Evolutionary conservation across 2,113 vertebrate genomes (phyloP).

Genomic region (Calonectris borealis): DNA sequence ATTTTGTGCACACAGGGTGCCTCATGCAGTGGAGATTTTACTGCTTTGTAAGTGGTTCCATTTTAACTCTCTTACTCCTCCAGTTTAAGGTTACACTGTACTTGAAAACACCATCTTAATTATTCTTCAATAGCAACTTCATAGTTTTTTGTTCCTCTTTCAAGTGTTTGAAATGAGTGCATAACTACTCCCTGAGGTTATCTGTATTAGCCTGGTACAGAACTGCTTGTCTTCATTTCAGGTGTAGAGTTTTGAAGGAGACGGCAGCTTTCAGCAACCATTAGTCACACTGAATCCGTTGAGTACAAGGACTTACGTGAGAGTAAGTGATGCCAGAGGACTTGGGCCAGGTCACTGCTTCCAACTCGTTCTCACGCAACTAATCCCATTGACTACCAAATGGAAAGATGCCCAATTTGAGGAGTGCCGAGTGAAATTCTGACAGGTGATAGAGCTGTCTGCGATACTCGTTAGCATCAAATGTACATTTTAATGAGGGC

Average conservation of each 20-base stretch:
- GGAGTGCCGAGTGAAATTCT: not conserved
- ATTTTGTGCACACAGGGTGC: slow-evolving; percentile 21
- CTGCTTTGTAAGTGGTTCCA: slow-evolving; percentile 35
- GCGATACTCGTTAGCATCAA: not conserved
- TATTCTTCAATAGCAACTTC: slow-evolving; percentile 47
- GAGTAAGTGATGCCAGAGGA: not conserved
- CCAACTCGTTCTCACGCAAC: rapidly evolving
- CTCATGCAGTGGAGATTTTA: slow-evolving; percentile 43
- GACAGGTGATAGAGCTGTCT: not conserved
- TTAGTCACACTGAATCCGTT: not conserved
- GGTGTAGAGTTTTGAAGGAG: slow-evolving; percentile 2
- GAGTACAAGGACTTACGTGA: not conserved
- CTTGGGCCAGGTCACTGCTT: not conserved
- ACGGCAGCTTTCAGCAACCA: not conserved
- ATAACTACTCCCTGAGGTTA: slow-evolving; percentile 25
- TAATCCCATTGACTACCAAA: not conserved
- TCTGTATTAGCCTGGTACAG: not conserved
- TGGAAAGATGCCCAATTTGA: not conserved
- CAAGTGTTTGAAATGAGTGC: slow-evolving; percentile 34
- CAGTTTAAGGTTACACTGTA: slow-evolving; percentile 48
- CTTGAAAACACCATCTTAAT: slow-evolving; percentile 63
- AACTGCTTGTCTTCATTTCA: not conserved
- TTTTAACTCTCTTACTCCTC: slow-evolving; percentile 34
- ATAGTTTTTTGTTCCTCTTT: slow-evolving; percentile 34
- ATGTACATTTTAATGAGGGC: not conserved